Conservation (phyloP, 2,113 vertebrate genomes). For the Vombatus ursinus region DNA sequence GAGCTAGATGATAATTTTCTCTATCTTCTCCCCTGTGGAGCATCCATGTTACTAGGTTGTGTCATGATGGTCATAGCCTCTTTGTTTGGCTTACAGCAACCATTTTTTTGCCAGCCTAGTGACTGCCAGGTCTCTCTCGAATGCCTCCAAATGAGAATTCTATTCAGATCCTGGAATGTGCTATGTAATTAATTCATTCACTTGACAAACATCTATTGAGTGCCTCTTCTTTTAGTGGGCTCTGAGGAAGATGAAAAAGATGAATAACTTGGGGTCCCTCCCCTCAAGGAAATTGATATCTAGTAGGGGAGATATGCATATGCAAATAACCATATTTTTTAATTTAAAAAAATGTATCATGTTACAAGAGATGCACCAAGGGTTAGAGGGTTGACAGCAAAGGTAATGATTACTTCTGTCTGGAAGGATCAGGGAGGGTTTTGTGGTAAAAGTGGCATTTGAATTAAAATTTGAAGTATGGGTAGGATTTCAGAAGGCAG, state of each 20-base stretch:
- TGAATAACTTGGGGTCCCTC: neutral
- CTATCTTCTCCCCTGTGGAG: neutral
- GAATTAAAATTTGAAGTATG: neutral
- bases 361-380: neutral
- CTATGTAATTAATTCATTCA: constrained; percentile 15
- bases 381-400: neutral
- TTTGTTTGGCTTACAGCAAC: neutral
- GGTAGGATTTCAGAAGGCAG: neutral
- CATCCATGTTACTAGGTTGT: neutral
- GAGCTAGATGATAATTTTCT: neutral
- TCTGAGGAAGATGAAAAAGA: neutral
- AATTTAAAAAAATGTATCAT: neutral
- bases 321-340: neutral
- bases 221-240: neutral
- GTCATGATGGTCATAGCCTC: neutral
- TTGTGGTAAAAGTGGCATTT: neutral
- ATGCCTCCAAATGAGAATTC: neutral
- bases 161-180: neutral
- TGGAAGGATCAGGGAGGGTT: neutral
- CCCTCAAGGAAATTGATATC: neutral
- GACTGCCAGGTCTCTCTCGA: neutral
- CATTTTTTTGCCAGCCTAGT: neutral
- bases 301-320: neutral
- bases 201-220: constrained; percentile 20
- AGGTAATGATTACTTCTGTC: neutral